Evolutionary conservation across 2,113 vertebrate genomes (phyloP).

Genomic region (Leucopternis melanops): DNA sequence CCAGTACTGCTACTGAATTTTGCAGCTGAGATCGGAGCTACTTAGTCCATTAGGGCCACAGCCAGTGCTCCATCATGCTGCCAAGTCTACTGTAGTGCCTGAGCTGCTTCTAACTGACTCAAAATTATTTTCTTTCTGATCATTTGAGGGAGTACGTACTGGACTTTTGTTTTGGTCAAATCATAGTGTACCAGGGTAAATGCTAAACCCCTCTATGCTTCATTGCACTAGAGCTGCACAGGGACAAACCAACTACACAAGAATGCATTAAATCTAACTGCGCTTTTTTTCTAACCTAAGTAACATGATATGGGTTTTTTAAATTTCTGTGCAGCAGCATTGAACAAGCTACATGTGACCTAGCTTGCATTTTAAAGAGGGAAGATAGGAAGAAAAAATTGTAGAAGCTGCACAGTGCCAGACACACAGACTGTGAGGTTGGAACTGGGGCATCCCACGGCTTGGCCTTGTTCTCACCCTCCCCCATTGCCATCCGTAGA

Average conservation of each 20-base stretch:
- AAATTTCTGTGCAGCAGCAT: neutral
- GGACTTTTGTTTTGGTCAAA: neutral
- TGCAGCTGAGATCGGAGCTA: neutral
- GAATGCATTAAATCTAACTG: neutral
- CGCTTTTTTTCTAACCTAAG: neutral
- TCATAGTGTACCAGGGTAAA: neutral
- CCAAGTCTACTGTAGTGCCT: neutral
- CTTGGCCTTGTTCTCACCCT: neutral
- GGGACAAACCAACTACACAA: neutral
- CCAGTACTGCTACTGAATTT: neutral
- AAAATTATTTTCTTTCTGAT: neutral
- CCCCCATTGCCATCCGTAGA: neutral
- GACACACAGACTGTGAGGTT: neutral
- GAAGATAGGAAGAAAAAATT: neutral
- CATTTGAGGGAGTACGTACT: neutral
- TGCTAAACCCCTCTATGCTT: neutral
- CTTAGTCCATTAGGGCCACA: neutral
- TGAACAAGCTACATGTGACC: neutral
- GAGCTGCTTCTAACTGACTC: neutral
- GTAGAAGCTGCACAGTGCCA: neutral
- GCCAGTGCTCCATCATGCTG: neutral
- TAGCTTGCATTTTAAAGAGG: neutral
- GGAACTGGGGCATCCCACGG: neutral
- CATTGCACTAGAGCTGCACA: neutral
- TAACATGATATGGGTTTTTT: neutral